Evolutionary conservation across 1,140 invertebrate species (phyloP).

Genomic region (Drosophila kikkawai): DNA sequence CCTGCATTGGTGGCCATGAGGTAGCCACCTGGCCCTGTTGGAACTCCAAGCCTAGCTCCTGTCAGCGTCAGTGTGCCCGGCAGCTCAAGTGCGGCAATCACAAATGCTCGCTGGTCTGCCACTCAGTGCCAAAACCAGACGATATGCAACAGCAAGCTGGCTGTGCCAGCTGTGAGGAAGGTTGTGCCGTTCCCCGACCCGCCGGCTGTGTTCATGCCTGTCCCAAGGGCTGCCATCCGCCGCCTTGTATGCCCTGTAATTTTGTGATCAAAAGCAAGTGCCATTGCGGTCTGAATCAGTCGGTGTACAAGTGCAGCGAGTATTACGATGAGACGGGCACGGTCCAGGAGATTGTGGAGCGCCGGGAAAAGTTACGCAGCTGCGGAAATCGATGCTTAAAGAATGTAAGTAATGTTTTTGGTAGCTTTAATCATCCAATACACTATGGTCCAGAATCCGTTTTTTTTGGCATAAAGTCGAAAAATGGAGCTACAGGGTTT

Average conservation of each 20-base stretch:
- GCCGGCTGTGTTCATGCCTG: constrained; percentile 93
- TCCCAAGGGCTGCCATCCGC: constrained; percentile 90
- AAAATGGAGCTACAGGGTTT: no score
- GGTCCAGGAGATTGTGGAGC: constrained; percentile 84
- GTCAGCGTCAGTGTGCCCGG: constrained; percentile 86
- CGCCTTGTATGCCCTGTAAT: constrained; percentile 89
- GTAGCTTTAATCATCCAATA: no score
- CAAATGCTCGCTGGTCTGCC: constrained; percentile 90
- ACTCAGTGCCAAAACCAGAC: constrained; percentile 86
- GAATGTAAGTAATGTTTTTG: constrained; percentile 87
- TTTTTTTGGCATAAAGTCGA: no score
- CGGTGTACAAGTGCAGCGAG: constrained; percentile 90
- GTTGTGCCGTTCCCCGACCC: constrained; percentile 89
- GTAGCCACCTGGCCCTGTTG: constrained; percentile 91
- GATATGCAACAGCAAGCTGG: constrained; percentile 80
- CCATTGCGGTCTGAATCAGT: constrained; percentile 91
- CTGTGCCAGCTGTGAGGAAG: constrained; percentile 91
- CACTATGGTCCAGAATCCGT: no score
- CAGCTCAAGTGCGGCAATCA: constrained; percentile 91
- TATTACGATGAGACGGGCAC: constrained; percentile 86
- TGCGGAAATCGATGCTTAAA: constrained; percentile 93
- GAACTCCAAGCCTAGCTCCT: constrained; percentile 89
- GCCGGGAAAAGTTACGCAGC: constrained; percentile 55
- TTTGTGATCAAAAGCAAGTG: constrained; percentile 90
- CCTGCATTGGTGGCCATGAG: constrained; percentile 94